Evolutionary conservation across 2,113 vertebrate genomes (phyloP).

Genomic region (Mustelus asterias): DNA sequence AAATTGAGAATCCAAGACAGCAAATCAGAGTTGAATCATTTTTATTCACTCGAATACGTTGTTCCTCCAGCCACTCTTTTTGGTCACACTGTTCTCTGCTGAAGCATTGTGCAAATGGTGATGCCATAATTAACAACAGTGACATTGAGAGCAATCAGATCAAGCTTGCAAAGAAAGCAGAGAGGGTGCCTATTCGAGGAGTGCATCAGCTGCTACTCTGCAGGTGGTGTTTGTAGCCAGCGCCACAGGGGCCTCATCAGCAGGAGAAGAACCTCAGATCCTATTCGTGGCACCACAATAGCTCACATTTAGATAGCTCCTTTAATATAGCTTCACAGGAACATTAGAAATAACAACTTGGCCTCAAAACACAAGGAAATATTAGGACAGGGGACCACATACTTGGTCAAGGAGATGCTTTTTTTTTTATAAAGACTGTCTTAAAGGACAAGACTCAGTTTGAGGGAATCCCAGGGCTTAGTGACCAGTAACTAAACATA

Average conservation of each 20-base stretch:
- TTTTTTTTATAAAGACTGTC: no score
- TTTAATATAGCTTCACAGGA: no score
- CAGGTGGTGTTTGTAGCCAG: neutral
- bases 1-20: neutral
- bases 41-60: neutral
- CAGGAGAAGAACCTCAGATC: neutral
- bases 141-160: neutral
- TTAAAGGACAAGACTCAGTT: no score
- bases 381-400: no score
- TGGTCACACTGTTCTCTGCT: neutral
- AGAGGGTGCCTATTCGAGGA: neutral
- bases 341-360: no score
- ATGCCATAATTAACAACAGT: neutral
- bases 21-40: neutral
- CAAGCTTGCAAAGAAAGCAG: neutral
- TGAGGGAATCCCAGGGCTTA: no score
- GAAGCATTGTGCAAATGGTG: neutral
- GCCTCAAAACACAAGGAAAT: no score
- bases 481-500: no score
- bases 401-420: no score
- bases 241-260: neutral
- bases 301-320: no score
- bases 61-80: neutral
- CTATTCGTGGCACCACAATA: no score
- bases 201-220: neutral